Evolutionary conservation across 2,888 invertebrate species (phyloP).

Genomic region (Euspilapteryx auroguttella): DNA sequence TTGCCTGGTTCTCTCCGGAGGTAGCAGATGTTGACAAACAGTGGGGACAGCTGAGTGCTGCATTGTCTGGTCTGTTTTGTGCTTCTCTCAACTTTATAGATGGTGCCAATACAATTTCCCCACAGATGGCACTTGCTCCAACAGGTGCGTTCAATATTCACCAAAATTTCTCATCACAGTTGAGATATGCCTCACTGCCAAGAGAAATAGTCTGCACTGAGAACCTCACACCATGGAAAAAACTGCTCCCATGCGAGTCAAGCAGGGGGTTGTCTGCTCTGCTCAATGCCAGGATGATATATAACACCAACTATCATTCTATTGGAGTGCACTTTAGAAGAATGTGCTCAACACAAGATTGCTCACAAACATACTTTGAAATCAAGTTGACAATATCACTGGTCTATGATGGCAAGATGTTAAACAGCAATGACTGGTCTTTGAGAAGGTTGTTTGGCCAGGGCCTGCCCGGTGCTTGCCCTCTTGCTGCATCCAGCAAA

Average conservation of each 20-base stretch:
- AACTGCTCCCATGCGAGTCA: slow-evolving; percentile 93
- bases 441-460: slow-evolving; percentile 85
- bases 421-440: slow-evolving; percentile 79
- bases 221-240: slow-evolving; percentile 98
- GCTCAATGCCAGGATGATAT: slow-evolving; percentile 87
- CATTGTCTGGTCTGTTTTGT: slow-evolving; percentile 93
- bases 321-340: slow-evolving; percentile 83
- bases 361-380: slow-evolving; percentile 70
- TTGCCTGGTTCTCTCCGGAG: slow-evolving; percentile 84
- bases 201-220: slow-evolving; percentile 98
- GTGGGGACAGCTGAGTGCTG: slow-evolving; percentile 88
- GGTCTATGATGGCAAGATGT: slow-evolving; percentile 79
- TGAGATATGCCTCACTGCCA: slow-evolving; percentile 88
- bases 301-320: slow-evolving; percentile 92
- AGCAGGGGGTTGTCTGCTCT: slow-evolving; percentile 84
- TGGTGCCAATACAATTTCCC: slow-evolving; percentile 78
- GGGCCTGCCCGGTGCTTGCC: slow-evolving; percentile 80
- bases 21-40: slow-evolving; percentile 73
- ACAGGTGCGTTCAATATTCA: slow-evolving; percentile 59
- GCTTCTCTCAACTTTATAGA: slow-evolving; percentile 95
- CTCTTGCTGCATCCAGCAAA: slow-evolving; percentile 74
- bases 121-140: slow-evolving; percentile 82
- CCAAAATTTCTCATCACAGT: slow-evolving; percentile 53
- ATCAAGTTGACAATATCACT: slow-evolving; percentile 84
- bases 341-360: slow-evolving; percentile 66